Percentiles rank a stretch among this genome's conserved stretches.
Evolutionary conservation across 2,797 vertebrate species (phyloP).

Genomic region (Spinibarbus caldwelli): DNA sequence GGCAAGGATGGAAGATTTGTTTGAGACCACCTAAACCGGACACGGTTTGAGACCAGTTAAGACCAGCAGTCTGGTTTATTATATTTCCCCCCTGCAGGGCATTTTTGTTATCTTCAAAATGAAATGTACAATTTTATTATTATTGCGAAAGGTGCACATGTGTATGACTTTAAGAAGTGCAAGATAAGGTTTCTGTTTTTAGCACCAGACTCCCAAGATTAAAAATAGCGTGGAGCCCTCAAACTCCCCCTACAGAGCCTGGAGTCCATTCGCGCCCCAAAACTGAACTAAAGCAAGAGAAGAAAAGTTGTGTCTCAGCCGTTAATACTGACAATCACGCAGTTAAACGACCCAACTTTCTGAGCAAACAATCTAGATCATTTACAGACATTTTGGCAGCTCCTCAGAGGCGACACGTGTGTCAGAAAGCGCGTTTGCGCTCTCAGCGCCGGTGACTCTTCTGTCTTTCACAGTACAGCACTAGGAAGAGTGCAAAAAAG

Average conservation of each 20-base stretch:
- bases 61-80: neutral
- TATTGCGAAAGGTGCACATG: neutral
- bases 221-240: conserved; percentile 74
- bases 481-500: conserved; percentile 68
- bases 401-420: conserved; percentile 23
- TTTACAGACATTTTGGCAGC: conserved; percentile 22
- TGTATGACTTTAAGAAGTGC: conserved; percentile 68
- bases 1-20: neutral
- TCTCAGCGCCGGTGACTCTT: conserved; percentile 19
- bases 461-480: conserved; percentile 44
- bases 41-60: neutral
- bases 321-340: neutral
- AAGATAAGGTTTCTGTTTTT: conserved; percentile 65
- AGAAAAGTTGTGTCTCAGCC: neutral
- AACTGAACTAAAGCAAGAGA: neutral
- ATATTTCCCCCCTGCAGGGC: neutral
- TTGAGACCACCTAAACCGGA: neutral
- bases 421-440: conserved; percentile 28
- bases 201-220: conserved; percentile 64
- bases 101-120: neutral
- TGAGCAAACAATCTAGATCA: neutral
- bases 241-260: conserved; percentile 24
- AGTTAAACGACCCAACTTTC: neutral
- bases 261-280: neutral
- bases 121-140: neutral